phyloP scores from a whole-genome alignment of 2,113 vertebrate species.

The Pangasianodon hypophthalmus region DNA sequence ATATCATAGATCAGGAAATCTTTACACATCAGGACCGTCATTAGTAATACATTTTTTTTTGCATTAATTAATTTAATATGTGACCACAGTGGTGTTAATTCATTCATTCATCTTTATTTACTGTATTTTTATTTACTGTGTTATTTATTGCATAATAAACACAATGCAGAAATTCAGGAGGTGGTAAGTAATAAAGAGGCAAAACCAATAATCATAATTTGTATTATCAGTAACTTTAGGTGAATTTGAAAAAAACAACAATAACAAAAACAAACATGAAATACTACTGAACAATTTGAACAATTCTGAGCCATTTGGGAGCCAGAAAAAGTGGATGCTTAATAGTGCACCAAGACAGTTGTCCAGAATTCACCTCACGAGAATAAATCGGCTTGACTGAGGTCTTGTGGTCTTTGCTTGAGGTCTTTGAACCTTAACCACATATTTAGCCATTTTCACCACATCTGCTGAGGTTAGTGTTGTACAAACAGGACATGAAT shows the following conservation, averaged over 20 bases:
- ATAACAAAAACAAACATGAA: neutral
- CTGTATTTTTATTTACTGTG: too few relatives aligned
- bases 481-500: constrained; percentile 10
- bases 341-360: neutral
- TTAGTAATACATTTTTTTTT: neutral
- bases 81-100: neutral
- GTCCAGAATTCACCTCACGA: neutral
- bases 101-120: neutral
- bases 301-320: neutral
- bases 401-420: neutral
- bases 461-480: constrained; percentile 7
- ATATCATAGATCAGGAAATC: neutral
- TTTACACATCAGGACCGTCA: neutral
- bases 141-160: too few relatives aligned
- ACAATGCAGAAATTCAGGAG: neutral
- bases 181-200: neutral
- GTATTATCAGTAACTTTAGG: neutral
- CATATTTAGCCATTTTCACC: constrained; percentile 1
- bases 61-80: neutral
- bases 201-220: neutral
- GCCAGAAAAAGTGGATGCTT: neutral
- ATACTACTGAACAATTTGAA: neutral
- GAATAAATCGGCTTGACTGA: constrained; percentile 7
- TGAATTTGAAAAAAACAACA: neutral
- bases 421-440: constrained; percentile 9